phyloP scores from a whole-genome alignment of 2,888 invertebrate species.

The Rhodophaea formosa region DNA sequence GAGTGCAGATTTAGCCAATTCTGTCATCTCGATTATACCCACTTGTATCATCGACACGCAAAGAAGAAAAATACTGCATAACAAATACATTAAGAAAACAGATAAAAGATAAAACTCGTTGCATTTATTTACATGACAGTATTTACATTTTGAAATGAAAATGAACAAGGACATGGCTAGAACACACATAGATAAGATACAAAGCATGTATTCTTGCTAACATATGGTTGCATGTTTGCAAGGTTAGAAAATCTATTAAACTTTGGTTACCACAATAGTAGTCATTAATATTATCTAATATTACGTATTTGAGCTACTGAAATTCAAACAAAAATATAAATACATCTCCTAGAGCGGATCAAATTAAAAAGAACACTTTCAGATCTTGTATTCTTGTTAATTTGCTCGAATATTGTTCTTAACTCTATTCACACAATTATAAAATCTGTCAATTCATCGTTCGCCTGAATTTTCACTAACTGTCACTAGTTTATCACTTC shows the following conservation, averaged over 20 bases:
- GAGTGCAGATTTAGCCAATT: too few species aligned
- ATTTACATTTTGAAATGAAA: conserved; percentile 28
- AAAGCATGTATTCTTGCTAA: background rate
- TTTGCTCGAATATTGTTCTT: conserved; percentile 40
- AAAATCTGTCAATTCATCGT: conserved; percentile 4
- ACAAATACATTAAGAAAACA: conserved; percentile 5
- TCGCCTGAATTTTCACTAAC: too few species aligned
- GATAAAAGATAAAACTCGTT: conserved; percentile 26
- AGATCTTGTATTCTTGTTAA: conserved; percentile 49
- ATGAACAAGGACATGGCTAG: conserved; percentile 13
- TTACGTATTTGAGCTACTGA: conserved; percentile 4
- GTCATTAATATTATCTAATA: background rate
- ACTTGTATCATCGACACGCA: too few species aligned
- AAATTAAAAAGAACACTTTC: conserved; percentile 59
- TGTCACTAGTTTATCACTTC: conserved; percentile 3
- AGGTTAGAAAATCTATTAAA: background rate
- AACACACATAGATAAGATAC: background rate
- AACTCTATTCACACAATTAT: conserved; percentile 20
- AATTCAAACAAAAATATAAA: background rate
- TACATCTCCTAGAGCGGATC: conserved; percentile 50
- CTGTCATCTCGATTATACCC: too few species aligned
- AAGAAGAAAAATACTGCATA: too few species aligned
- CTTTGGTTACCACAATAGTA: conserved; percentile 10
- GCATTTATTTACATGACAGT: conserved; percentile 38
- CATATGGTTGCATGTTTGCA: background rate